Evolutionary conservation across 2,797 vertebrate species (phyloP), one percentile per base, ranked within the genome.

Genomic region (Coregonus ussuriensis): DNA sequence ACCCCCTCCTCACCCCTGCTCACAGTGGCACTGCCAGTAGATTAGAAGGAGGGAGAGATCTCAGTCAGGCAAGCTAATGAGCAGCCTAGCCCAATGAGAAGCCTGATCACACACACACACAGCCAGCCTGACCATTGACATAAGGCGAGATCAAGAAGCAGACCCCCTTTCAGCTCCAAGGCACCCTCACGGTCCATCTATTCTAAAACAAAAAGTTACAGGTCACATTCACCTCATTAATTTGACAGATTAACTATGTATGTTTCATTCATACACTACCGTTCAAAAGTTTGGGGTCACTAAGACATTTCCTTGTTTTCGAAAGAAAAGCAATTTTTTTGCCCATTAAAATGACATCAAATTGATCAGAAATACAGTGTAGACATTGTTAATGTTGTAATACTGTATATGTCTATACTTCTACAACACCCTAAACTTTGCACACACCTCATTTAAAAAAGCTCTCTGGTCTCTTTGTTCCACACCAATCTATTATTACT

Each of bases 401-500:
- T 25, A 25, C 25, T 25, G 25, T 25, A 25, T 25, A 25, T 25
- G 25, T 25, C 25, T 25, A 25, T 25, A 25, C 25, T 25, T 25
- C 25, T 25, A 1, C 25, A 25, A 25, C 25, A 25, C 25, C 25
- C 25, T 25, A 25, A 25, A 25, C 25, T 25, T 25, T 25, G 25
- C 25, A 25, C 25, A 25, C 1, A 25, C 25, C 25, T 25, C 25
- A 25, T 25, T 25, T 25, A 25, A 25, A 25, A 25, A 25, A 54
- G 79, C 74, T 82, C 78, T 71, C 77, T 82, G 83, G 65, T 78
- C 67, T 71, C n/a, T 72, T 75, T 73, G 29, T 59, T 59, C 7
- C 0, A 13, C 13, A 16, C 74, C 21, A 0, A 59, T 21, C 56
- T 59, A 9, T 59, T 21, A 6, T 7, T 59, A 59, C 56, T 59